These are phyloP conservation scores for Stenotaenia linearis DNA, from an alignment of 2,888 invertebrate genomes.

Conservation along the genomic window DNA sequence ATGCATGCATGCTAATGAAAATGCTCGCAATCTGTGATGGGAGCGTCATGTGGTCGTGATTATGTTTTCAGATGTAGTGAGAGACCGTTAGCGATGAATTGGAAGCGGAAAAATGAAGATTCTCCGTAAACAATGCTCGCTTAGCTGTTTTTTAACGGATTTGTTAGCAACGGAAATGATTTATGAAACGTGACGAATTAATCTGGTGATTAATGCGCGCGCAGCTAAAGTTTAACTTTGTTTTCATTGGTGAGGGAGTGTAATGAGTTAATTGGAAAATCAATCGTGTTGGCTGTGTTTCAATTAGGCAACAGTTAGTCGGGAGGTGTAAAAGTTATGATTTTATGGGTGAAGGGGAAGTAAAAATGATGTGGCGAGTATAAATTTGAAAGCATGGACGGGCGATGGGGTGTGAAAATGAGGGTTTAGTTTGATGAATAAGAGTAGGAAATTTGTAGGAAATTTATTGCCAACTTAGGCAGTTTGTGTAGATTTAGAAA, in stretches of 20 bases:
- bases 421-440: slow-evolving; percentile 13
- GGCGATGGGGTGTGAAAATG: neutral
- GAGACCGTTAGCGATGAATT: neutral
- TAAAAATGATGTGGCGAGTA: neutral
- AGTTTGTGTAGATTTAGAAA: neutral
- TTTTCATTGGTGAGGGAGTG: neutral
- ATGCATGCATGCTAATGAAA: slow-evolving; percentile 4
- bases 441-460: neutral
- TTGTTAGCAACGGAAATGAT: too few species aligned
- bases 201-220: neutral
- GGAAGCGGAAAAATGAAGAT: neutral
- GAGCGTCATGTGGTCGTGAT: slow-evolving; percentile 4
- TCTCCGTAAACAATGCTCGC: too few species aligned
- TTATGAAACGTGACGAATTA: neutral
- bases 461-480: neutral
- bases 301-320: neutral
- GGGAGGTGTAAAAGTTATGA: neutral
- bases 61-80: slow-evolving; percentile 11
- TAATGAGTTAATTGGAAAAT: slow-evolving; percentile 7
- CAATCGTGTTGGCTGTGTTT: neutral
- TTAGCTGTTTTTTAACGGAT: too few species aligned
- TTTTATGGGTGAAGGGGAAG: neutral
- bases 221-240: neutral
- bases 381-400: neutral
- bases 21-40: neutral